A percentile compares a stretch with the other conserved stretches of the same genome.
Conservation (phyloP, 2,888 invertebrate species). For the Ichneumoninae sp. region DNA sequence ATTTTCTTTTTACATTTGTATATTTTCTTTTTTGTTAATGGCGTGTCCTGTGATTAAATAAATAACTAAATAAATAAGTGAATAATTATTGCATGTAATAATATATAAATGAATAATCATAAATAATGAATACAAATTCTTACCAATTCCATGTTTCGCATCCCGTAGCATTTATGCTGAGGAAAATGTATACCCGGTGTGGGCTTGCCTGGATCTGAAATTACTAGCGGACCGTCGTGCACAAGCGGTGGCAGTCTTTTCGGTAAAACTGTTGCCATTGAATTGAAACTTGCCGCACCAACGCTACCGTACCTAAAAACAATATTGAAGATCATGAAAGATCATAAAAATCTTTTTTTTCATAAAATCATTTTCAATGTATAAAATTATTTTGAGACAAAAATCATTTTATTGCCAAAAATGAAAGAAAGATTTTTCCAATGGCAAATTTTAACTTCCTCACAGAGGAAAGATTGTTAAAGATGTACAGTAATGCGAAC, state of each 20-base stretch:
- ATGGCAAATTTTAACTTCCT: background rate
- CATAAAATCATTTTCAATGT: background rate
- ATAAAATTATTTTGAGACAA: too few relatives aligned
- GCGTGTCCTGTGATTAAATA: too few relatives aligned
- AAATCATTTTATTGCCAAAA: too few relatives aligned
- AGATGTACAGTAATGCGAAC: background rate
- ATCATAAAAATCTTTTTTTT: background rate
- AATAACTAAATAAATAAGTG: too few relatives aligned
- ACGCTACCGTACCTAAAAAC: constrained; percentile 75
- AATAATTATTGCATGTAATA: too few relatives aligned
- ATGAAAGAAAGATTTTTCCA: too few relatives aligned
- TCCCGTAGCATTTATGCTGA: constrained; percentile 73
- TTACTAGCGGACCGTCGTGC: constrained; percentile 64
- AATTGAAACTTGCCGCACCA: constrained; percentile 70
- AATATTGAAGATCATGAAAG: background rate
- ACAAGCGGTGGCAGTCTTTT: constrained; percentile 71
- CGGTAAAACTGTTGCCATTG: constrained; percentile 70
- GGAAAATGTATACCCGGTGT: constrained; percentile 47
- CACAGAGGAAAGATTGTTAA: background rate
- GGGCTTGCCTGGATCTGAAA: constrained; percentile 57
- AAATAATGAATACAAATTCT: constrained; percentile 41
- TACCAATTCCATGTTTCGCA: constrained; percentile 74
- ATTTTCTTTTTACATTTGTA: too few relatives aligned
- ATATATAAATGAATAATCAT: background rate
- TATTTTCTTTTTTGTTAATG: background rate